Conservation (phyloP, 1,140 invertebrate genomes). For the Hyposmocoma kahamanoa region DNA sequence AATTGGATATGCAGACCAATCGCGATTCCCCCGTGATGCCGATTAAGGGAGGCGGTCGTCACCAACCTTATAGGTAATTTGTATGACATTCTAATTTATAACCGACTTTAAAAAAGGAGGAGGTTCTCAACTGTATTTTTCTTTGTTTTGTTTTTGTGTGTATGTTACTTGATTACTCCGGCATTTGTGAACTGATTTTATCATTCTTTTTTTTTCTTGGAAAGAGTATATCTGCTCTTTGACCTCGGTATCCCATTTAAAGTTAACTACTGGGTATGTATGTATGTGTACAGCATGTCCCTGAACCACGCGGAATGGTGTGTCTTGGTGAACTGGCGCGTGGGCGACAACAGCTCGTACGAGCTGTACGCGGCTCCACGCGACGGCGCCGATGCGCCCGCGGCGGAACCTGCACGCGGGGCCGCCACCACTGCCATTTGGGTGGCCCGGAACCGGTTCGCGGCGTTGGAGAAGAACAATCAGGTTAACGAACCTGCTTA, state of each 20-base stretch:
- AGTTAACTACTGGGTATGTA: no score
- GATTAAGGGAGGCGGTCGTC: constrained; percentile 86
- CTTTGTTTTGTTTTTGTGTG: no score
- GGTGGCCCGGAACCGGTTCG: constrained; percentile 98
- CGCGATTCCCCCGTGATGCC: constrained; percentile 96
- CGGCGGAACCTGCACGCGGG: constrained; percentile 85
- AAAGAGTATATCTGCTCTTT: no score
- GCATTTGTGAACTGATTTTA: no score
- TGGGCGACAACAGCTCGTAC: constrained; percentile 93
- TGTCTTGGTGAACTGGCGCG: constrained; percentile 58
- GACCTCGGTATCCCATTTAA: no score
- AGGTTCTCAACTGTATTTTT: no score
- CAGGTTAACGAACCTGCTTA: no score
- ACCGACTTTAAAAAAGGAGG: no score
- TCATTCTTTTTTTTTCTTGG: no score
- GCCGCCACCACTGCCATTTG: constrained; percentile 96
- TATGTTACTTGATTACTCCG: no score
- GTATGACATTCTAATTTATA: no score
- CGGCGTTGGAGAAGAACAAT: constrained; percentile 94
- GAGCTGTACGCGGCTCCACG: constrained; percentile 94
- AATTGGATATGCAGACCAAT: constrained; percentile 93
- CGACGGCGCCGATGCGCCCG: constrained; percentile 72
- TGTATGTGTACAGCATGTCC: constrained; percentile 83
- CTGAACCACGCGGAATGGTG: constrained; percentile 91
- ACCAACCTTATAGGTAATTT: constrained; percentile 79